Percentiles rank a stretch among this genome's conserved stretches.
phyloP scores from a whole-genome alignment of 35 echinoderm and acorn worm genomes.

The Lytechinus variegatus region DNA sequence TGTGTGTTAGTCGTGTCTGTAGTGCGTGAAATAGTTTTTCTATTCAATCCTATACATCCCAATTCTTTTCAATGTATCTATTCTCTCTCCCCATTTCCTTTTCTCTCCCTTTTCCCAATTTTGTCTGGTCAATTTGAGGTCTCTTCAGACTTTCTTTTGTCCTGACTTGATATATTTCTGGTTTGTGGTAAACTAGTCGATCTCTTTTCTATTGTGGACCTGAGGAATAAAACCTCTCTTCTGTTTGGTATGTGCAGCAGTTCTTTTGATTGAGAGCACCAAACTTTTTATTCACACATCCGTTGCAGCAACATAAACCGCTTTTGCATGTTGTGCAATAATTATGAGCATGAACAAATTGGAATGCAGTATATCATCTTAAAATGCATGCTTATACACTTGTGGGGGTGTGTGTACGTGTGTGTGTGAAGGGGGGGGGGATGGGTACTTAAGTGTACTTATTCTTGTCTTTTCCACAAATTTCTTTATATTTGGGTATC shows the following conservation, averaged over 20 bases:
- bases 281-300: too few relatives aligned
- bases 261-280: background rate
- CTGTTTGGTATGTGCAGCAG: background rate
- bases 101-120: background rate
- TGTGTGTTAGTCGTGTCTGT: background rate
- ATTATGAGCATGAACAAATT: too few relatives aligned
- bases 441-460: too few relatives aligned
- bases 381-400: too few relatives aligned
- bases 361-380: too few relatives aligned
- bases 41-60: background rate
- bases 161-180: background rate
- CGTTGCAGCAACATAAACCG: too few relatives aligned
- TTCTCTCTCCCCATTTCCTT: background rate
- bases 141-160: background rate
- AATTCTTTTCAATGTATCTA: background rate
- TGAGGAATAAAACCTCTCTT: background rate
- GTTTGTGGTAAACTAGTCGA: background rate
- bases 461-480: too few relatives aligned
- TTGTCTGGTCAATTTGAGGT: constrained; percentile 11
- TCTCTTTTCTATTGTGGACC: background rate
- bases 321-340: too few relatives aligned
- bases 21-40: background rate
- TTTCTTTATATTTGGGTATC: too few relatives aligned
- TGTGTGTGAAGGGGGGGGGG: too few relatives aligned
- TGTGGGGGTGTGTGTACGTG: too few relatives aligned